These are phyloP conservation scores for Enteromius afrohamiltoni DNA, from an alignment of 2,797 vertebrate species.

Conservation along the genomic window DNA sequence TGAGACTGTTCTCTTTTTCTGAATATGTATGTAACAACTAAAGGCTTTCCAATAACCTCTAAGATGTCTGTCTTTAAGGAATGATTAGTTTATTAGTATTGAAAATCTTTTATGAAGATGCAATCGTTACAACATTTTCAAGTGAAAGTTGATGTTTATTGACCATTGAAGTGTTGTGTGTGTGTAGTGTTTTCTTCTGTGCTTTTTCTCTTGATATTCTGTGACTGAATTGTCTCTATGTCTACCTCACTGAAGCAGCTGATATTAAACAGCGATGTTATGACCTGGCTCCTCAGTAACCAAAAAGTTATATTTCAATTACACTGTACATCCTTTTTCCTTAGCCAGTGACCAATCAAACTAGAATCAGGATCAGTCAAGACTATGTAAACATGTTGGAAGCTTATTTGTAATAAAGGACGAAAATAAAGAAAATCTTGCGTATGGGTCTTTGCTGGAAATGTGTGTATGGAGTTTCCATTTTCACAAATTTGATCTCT, in stretches of 20 bases:
- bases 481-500: conserved; percentile 50
- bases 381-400: conserved; percentile 65
- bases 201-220: conserved; percentile 70
- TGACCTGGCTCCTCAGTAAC: conserved; percentile 73
- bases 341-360: conserved; percentile 57
- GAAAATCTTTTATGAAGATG: conserved; percentile 23
- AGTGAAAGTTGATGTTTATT: conserved; percentile 48
- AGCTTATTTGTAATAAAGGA: conserved; percentile 67
- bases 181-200: conserved; percentile 65
- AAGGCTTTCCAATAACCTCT: conserved; percentile 27
- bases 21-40: conserved; percentile 3
- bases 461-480: conserved; percentile 57
- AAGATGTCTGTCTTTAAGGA: conserved; percentile 20
- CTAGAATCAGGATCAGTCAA: conserved; percentile 62
- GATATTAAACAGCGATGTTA: conserved; percentile 75
- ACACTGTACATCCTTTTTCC: conserved; percentile 61
- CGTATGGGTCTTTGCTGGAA: conserved; percentile 60
- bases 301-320: conserved; percentile 71
- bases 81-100: conserved; percentile 19
- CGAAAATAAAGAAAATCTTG: conserved; percentile 78
- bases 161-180: conserved; percentile 60
- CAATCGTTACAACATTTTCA: conserved; percentile 28
- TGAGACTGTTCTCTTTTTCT: conserved; percentile 16
- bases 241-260: conserved; percentile 85
- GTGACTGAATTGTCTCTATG: conserved; percentile 75